Base-by-base conservation (phyloP, 2,113 vertebrate genomes). In the Pungitius pungitius region DNA sequence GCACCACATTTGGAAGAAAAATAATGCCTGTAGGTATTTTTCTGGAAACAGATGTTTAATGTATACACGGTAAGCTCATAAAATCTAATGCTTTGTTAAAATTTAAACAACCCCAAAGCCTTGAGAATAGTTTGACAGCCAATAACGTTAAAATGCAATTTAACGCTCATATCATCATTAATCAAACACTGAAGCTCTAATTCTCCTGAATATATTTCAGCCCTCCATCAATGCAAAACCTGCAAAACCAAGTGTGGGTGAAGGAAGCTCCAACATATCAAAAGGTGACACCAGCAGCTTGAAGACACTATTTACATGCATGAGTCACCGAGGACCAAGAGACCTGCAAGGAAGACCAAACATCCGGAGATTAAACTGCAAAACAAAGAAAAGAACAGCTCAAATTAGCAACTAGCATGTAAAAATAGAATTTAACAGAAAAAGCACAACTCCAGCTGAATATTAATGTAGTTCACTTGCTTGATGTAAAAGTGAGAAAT, bases 1-100 rank as follows among this genome's bases (percentile, higher is more conserved):
- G 13, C 37, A 33, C 22, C 40, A 12, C 42, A 43, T 66, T 42
- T 1, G 37, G 30, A 63, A 6, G 7, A 10, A 60, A 60, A 52
- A 24, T 43, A 60, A 68, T 56, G 22, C 2, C 55, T 30, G 33
- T 1, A 24, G 26, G 10, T 43, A 60, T 60, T 59, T 42, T 27
- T 4, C 15, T 40, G n/a, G 49, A 59, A 35, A 54, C 35, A 39
- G 13, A 63, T 59, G 18, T 52, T 54, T 39, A 17, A 55, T 71
- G 47, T 62, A 77, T 69, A 63, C 15, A 49, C 1, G 9, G 69
- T 66, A 51, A 62, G 26, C 27, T 71, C 65, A 73, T 37, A 35
- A 49, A 87, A 65, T 52, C 69, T 43, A 17, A 51, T 11, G 30
- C 26, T 73, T 17, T 58, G 47, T 69, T 80, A 61, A 80, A 75